A percentile compares a stretch with the other conserved stretches of the same genome.
Conservation (phyloP, 2,797 vertebrate genomes). For the Chanos chanos region DNA sequence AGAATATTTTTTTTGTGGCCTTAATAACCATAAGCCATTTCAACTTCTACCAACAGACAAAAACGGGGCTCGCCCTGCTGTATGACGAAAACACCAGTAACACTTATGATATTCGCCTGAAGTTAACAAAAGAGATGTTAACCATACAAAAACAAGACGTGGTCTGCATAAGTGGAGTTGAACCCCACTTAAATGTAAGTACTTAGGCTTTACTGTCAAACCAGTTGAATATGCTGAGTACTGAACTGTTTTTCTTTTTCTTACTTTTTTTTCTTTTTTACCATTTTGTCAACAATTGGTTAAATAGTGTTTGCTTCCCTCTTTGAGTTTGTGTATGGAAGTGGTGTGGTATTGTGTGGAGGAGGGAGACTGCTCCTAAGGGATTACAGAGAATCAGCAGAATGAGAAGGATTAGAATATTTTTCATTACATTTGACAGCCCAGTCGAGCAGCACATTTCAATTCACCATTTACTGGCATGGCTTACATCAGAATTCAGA, state of each 20-base stretch:
- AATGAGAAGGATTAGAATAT: slow-evolving; percentile 13
- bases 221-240: slow-evolving; percentile 24
- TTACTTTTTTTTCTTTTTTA: no score
- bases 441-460: slow-evolving; percentile 1
- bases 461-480: slow-evolving; percentile 20
- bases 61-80: slow-evolving; percentile 83
- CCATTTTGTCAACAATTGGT: no score
- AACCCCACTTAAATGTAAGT: slow-evolving; percentile 88
- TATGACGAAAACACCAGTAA: slow-evolving; percentile 81
- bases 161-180: slow-evolving; percentile 76
- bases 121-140: slow-evolving; percentile 83
- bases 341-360: neutral
- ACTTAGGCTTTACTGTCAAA: slow-evolving; percentile 49
- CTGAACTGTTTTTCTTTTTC: no score
- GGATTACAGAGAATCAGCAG: slow-evolving; percentile 23
- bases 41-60: slow-evolving; percentile 76
- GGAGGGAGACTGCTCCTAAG: slow-evolving; percentile 2
- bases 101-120: slow-evolving; percentile 84
- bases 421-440: slow-evolving; percentile 21
- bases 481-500: slow-evolving; percentile 16
- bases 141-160: slow-evolving; percentile 93
- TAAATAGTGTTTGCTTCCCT: neutral
- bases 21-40: no score
- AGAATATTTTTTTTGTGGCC: no score
- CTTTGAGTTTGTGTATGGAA: slow-evolving; percentile 1